Evolutionary conservation across 2,888 invertebrate genomes (phyloP).

Genomic region (Phyto melanocephala): DNA sequence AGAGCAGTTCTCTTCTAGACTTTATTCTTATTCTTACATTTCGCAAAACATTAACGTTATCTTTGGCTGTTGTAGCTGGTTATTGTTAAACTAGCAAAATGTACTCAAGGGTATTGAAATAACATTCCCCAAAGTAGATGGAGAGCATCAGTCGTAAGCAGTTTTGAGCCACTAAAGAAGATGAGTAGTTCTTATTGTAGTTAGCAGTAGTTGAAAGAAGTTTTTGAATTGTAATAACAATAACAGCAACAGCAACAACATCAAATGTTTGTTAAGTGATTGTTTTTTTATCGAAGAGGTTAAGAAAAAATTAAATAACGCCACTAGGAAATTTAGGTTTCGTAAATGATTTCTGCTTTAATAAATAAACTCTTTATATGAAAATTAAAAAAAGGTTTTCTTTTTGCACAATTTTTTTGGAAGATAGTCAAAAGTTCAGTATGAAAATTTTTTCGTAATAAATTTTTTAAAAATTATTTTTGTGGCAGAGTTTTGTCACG

Average conservation of each 20-base stretch:
- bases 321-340: neutral
- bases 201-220: conserved; percentile 7
- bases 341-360: no score
- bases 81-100: conserved; percentile 56
- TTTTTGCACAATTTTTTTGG: no score
- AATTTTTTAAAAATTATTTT: no score
- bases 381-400: no score
- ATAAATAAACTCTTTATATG: no score
- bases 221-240: conserved; percentile 40
- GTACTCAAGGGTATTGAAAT: conserved; percentile 57
- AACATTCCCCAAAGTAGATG: conserved; percentile 11
- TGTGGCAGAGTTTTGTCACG: no score
- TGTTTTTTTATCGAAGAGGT: neutral
- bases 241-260: conserved; percentile 38
- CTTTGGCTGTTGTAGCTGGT: conserved; percentile 8
- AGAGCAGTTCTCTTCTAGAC: neutral
- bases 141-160: neutral
- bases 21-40: neutral
- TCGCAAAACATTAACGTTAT: conserved; percentile 25
- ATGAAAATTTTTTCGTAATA: no score
- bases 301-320: neutral
- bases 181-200: conserved; percentile 22
- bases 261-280: conserved; percentile 43
- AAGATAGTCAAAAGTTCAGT: no score
- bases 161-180: conserved; percentile 20